Evolutionary conservation across 2,888 invertebrate genomes (phyloP).

Genomic region (Eristalis pertinax): DNA sequence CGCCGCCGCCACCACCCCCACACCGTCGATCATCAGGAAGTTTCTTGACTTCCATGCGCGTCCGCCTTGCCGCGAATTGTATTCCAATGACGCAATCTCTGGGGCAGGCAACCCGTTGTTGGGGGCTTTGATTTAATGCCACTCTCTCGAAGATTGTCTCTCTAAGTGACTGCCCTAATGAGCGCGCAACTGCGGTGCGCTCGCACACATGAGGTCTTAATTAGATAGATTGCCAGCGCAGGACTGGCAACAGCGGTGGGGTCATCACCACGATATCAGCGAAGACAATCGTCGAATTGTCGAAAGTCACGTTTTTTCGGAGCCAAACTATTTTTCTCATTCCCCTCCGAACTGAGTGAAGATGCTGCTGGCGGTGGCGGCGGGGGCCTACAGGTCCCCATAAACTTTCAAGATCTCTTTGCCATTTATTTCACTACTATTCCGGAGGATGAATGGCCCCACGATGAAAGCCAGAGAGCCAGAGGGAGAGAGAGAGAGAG

Average conservation of each 20-base stretch:
- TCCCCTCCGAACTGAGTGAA: no score
- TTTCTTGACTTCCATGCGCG: neutral
- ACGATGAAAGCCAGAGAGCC: conserved; percentile 6
- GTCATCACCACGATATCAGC: conserved; percentile 37
- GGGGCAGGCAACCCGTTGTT: neutral
- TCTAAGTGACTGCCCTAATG: neutral
- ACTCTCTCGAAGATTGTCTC: neutral
- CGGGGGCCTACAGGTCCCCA: no score
- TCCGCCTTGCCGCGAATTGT: conserved; percentile 18
- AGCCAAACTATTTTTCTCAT: conserved; percentile 16
- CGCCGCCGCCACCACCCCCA: neutral
- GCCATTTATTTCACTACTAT: conserved; percentile 58
- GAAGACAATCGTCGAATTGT: conserved; percentile 58
- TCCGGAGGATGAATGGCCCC: conserved; percentile 59
- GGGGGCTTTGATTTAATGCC: neutral
- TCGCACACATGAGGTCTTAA: conserved; percentile 2
- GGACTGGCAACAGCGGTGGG: neutral
- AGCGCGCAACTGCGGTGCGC: neutral
- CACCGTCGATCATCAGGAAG: neutral
- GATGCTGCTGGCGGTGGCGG: conserved; percentile 15
- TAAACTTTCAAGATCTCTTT: conserved; percentile 41
- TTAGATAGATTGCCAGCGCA: conserved; percentile 1
- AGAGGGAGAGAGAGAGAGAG: conserved; percentile 4
- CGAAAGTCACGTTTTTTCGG: conserved; percentile 63
- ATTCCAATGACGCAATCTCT: conserved; percentile 34